Evolutionary conservation across 2,888 invertebrate species (phyloP).

Genomic region (Philereme vetulata): DNA sequence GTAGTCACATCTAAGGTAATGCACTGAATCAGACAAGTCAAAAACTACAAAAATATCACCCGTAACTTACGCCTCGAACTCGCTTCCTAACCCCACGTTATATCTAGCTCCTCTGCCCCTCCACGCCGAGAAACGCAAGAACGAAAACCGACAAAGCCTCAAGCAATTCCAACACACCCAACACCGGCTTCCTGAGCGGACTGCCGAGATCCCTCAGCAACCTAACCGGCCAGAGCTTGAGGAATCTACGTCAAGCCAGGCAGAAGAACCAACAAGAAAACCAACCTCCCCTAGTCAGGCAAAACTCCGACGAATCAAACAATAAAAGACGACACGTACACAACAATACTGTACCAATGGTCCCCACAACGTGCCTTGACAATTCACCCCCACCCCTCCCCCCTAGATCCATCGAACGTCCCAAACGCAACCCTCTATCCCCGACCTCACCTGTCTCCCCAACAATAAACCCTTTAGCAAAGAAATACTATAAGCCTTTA

Average conservation of each 20-base stretch:
- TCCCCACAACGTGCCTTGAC: conserved; percentile 74
- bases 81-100: conserved; percentile 31
- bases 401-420: conserved; percentile 62
- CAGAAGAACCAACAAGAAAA: conserved; percentile 56
- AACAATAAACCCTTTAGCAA: conserved; percentile 39
- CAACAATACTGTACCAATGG: conserved; percentile 68
- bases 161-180: conserved; percentile 39
- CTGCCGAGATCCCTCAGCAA: conserved; percentile 76
- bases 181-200: conserved; percentile 71
- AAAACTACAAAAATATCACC: conserved; percentile 20
- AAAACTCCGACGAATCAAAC: conserved; percentile 62
- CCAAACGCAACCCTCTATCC: conserved; percentile 54
- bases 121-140: conserved; percentile 42
- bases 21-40: conserved; percentile 51
- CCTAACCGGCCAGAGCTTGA: conserved; percentile 74
- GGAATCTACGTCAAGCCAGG: conserved; percentile 64
- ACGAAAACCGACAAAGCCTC: conserved; percentile 46
- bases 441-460: conserved; percentile 35
- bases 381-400: conserved; percentile 72
- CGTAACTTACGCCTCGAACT: conserved; percentile 59
- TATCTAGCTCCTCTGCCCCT: conserved; percentile 42
- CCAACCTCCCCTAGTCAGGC: conserved; percentile 58
- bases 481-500: conserved; percentile 52
- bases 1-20: conserved; percentile 19
- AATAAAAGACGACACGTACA: conserved; percentile 54